Conservation (phyloP, 1,140 invertebrate genomes). For the Orussus abietinus region DNA sequence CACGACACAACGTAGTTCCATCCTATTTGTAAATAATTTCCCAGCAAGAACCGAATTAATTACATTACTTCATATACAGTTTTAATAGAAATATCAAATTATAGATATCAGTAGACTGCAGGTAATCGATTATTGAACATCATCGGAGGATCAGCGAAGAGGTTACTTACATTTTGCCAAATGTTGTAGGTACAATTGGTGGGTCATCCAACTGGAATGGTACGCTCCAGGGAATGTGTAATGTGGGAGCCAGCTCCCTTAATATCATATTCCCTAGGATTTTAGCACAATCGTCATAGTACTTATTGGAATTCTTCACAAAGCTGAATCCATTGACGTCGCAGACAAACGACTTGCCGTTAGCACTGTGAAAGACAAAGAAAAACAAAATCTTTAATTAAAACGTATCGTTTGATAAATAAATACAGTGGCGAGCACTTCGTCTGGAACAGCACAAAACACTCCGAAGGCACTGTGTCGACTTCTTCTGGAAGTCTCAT, state of each 20-base stretch:
- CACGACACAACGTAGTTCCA: constrained; percentile 97
- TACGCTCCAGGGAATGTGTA: constrained; percentile 95
- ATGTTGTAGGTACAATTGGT: constrained; percentile 97
- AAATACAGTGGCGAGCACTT: too few relatives aligned
- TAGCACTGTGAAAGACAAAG: constrained; percentile 67
- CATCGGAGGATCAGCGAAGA: too few relatives aligned
- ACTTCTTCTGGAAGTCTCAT: too few relatives aligned
- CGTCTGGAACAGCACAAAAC: too few relatives aligned
- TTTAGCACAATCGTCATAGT: constrained; percentile 99
- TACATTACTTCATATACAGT: too few relatives aligned
- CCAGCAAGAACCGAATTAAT: constrained; percentile 2
- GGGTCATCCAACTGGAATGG: constrained; percentile 97
- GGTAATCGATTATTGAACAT: too few relatives aligned
- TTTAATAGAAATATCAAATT: too few relatives aligned
- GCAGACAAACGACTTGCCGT: constrained; percentile 98
- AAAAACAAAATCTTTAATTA: constrained; percentile 8
- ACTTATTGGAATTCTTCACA: constrained; percentile 99
- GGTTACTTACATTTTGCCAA: constrained; percentile 92
- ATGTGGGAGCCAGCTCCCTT: constrained; percentile 85
- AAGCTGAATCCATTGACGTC: constrained; percentile 99
- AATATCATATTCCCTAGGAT: constrained; percentile 95
- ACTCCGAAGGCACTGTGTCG: too few relatives aligned
- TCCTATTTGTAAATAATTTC: constrained; percentile 54
- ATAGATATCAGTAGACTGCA: too few relatives aligned
- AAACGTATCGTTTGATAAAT: too few relatives aligned